These are phyloP conservation scores for Melanotaenia maccullochi DNA, from an alignment of 2,797 vertebrate species.

Conservation along the genomic window DNA sequence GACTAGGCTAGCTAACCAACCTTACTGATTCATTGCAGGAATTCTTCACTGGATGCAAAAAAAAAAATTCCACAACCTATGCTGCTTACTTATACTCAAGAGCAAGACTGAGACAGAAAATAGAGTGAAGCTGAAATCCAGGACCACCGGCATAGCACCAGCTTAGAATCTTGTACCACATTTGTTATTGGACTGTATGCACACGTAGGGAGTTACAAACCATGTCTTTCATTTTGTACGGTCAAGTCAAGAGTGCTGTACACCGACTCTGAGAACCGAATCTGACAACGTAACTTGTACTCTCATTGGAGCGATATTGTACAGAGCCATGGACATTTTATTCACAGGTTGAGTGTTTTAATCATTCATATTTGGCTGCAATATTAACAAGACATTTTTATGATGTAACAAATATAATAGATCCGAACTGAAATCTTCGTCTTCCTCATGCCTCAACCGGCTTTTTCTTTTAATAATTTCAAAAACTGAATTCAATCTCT, in stretches of 20 bases:
- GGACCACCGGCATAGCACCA: neutral
- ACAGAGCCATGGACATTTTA: neutral
- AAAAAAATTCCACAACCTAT: neutral
- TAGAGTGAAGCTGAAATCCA: neutral
- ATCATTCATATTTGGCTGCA: neutral
- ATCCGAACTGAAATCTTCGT: slow-evolving; percentile 9
- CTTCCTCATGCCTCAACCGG: neutral
- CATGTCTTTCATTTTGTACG: neutral
- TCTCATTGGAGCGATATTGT: neutral
- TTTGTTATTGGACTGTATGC: too few relatives aligned
- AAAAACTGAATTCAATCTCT: neutral
- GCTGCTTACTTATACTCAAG: neutral
- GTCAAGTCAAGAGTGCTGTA: neutral
- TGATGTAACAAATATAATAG: neutral
- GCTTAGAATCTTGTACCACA: neutral
- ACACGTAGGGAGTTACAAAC: neutral
- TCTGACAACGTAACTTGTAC: neutral
- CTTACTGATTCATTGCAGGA: neutral
- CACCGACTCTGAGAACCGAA: neutral
- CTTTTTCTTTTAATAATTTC: neutral
- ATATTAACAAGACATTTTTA: neutral
- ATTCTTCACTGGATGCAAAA: neutral
- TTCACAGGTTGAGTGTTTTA: neutral
- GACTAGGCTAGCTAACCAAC: neutral
- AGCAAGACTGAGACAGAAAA: neutral